phyloP scores from a whole-genome alignment of 2,888 invertebrate genomes.

The Stenodema calcarata region DNA sequence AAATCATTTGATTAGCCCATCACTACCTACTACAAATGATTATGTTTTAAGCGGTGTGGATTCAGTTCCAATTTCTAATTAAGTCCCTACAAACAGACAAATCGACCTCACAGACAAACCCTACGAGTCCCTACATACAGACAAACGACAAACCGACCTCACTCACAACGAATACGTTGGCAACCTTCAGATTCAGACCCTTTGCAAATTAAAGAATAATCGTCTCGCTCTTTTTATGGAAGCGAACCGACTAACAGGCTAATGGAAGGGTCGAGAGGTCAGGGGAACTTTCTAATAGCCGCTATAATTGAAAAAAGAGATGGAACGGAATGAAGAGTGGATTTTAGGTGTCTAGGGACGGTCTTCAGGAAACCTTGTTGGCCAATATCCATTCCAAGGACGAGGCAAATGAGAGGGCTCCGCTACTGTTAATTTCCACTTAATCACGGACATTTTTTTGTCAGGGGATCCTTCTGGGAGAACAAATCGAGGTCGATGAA shows the following conservation, averaged over 20 bases:
- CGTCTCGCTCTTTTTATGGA: not conserved
- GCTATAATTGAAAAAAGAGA: not conserved
- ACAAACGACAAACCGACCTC: no score
- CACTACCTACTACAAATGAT: no score
- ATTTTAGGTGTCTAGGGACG: not conserved
- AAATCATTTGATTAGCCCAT: no score
- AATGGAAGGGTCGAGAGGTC: not conserved
- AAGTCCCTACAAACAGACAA: no score
- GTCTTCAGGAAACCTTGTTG: not conserved
- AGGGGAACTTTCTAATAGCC: not conserved
- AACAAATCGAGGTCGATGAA: not conserved
- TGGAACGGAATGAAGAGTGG: not conserved
- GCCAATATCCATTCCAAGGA: not conserved
- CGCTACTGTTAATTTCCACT: not conserved
- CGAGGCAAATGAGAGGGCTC: not conserved
- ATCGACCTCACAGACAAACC: no score
- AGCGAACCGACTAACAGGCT: not conserved
- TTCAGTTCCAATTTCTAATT: no score
- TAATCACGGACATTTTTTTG: not conserved
- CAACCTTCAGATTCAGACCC: not conserved
- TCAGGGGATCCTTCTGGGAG: not conserved
- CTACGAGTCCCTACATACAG: no score
- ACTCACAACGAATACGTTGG: not conserved
- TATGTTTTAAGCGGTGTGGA: no score
- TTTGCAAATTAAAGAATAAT: not conserved